These are phyloP conservation scores for Antheraea assamensis DNA, from an alignment of 2,888 invertebrate species.

Conservation along the genomic window DNA sequence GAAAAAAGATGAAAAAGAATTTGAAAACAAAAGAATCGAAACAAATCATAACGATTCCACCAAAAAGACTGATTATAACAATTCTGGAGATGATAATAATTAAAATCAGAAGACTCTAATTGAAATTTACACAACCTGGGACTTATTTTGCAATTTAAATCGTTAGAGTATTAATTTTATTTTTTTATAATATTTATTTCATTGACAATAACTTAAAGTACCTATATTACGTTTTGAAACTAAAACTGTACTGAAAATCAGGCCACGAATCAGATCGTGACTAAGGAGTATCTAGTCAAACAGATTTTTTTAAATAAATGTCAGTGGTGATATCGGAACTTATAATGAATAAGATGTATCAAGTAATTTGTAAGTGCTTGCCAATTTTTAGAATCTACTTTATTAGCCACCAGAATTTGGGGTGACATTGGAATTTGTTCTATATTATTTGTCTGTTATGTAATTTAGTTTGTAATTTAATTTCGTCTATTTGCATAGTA, in stretches of 20 bases:
- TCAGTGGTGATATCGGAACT: slow-evolving; percentile 78
- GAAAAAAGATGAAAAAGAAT: slow-evolving; percentile 56
- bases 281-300: slow-evolving; percentile 68
- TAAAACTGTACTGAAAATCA: slow-evolving; percentile 1
- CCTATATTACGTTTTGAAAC: slow-evolving; percentile 5
- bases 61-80: slow-evolving; percentile 53
- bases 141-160: slow-evolving; percentile 37
- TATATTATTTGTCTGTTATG: slow-evolving; percentile 37
- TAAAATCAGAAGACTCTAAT: slow-evolving; percentile 32
- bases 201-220: slow-evolving; percentile 35
- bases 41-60: slow-evolving; percentile 50
- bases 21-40: slow-evolving; percentile 44
- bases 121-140: background rate
- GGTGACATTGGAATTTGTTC: slow-evolving; percentile 46
- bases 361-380: slow-evolving; percentile 75
- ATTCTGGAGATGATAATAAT: slow-evolving; percentile 53
- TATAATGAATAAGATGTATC: slow-evolving; percentile 72
- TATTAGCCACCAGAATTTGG: slow-evolving; percentile 48
- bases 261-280: slow-evolving; percentile 21
- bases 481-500: slow-evolving; percentile 56
- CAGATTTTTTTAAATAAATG: slow-evolving; percentile 73
- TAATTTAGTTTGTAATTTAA: slow-evolving; percentile 57
- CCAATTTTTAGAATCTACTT: slow-evolving; percentile 68
- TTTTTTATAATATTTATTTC: slow-evolving; percentile 56
- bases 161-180: slow-evolving; percentile 57